phyloP scores from a whole-genome alignment of 2,113 vertebrate genomes.

The Notechis scutatus region DNA sequence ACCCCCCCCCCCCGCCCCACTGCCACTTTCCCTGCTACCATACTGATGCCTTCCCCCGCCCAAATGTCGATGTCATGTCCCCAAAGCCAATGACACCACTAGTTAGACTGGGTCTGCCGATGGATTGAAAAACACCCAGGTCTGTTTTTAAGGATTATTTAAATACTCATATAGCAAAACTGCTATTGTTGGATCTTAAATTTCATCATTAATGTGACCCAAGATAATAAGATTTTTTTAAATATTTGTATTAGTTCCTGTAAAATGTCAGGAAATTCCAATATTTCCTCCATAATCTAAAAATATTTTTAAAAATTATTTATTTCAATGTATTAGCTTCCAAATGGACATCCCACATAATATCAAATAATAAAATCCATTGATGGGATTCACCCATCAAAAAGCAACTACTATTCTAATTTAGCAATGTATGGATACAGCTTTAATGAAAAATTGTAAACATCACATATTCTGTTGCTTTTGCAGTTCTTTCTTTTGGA shows the following conservation, averaged over 20 bases:
- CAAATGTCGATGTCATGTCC: neutral
- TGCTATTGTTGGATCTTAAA: neutral
- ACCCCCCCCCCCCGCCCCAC: fast-evolving
- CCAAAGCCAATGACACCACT: neutral
- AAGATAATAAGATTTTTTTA: neutral
- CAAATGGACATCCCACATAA: neutral
- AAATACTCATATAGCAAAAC: neutral
- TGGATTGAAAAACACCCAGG: neutral
- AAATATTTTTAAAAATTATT: neutral
- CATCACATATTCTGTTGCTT: neutral
- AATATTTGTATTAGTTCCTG: neutral
- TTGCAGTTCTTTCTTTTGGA: neutral
- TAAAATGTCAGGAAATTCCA: neutral
- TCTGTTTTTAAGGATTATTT: neutral
- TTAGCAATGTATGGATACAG: neutral
- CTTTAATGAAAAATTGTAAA: neutral
- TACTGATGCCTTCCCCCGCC: neutral
- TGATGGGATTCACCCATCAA: neutral
- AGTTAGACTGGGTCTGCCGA: neutral
- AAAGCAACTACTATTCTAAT: neutral
- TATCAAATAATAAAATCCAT: neutral
- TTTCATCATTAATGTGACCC: neutral
- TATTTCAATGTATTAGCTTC: neutral
- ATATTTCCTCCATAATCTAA: neutral
- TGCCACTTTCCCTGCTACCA: neutral